These are phyloP conservation scores for Standfussiana lucernea DNA, from an alignment of 2,888 invertebrate species.

Conservation along the genomic window DNA sequence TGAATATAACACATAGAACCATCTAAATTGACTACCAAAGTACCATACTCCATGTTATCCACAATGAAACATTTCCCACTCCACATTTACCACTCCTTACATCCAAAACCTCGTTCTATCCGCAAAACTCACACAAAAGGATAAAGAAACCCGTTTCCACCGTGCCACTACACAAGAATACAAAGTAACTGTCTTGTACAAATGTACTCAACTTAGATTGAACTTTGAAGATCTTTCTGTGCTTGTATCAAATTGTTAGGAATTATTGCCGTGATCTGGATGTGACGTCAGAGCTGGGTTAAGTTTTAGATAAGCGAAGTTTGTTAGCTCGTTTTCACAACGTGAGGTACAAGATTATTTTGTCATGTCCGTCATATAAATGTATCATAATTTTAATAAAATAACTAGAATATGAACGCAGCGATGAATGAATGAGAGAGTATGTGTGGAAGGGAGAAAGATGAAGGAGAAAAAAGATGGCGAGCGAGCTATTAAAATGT, in stretches of 20 bases:
- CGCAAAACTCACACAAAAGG: conserved; percentile 51
- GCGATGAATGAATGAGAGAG: too few relatives aligned
- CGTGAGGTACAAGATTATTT: background rate
- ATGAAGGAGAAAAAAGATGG: too few relatives aligned
- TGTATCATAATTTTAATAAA: too few relatives aligned
- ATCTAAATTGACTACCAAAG: background rate
- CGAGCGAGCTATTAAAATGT: too few relatives aligned
- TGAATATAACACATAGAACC: background rate
- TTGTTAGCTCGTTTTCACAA: too few relatives aligned
- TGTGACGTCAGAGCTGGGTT: background rate
- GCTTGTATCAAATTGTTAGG: conserved; percentile 45
- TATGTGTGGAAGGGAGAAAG: too few relatives aligned
- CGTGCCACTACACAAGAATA: conserved; percentile 37
- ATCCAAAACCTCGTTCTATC: conserved; percentile 34
- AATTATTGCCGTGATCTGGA: conserved; percentile 4
- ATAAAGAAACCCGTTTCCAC: conserved; percentile 51
- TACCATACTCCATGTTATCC: background rate
- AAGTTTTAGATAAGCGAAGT: conserved; percentile 30
- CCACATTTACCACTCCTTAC: background rate
- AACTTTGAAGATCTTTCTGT: conserved; percentile 44
- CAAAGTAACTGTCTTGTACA: conserved; percentile 51
- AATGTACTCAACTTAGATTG: conserved; percentile 52
- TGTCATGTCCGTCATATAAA: too few relatives aligned
- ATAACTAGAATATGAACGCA: too few relatives aligned
- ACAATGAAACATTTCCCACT: background rate